phyloP scores from a whole-genome alignment of 2,888 invertebrate species.

The Nephrotoma guestfalica region DNA sequence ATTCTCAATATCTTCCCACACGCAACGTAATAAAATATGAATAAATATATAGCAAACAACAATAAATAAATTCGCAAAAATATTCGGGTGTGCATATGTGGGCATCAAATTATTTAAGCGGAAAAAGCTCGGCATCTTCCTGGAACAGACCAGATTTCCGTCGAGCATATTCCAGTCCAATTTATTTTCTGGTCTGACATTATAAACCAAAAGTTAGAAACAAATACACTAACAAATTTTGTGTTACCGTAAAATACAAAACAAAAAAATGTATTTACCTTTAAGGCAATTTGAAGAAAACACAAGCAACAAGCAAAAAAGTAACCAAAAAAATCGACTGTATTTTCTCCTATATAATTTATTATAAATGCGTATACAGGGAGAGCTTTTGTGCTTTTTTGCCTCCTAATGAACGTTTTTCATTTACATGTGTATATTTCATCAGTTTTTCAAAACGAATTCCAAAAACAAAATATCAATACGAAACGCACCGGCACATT shows the following conservation, averaged over 20 bases:
- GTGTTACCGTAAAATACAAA: neutral
- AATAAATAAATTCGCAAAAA: neutral
- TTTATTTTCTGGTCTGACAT: neutral
- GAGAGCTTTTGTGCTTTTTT: neutral
- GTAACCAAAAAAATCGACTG: neutral
- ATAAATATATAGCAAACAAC: neutral
- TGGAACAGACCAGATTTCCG: neutral
- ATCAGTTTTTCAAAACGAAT: neutral
- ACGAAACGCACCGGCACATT: neutral
- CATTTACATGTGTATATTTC: neutral
- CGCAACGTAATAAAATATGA: neutral
- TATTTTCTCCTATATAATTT: neutral
- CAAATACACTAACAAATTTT: neutral
- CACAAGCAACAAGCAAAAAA: neutral
- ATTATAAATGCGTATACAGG: neutral
- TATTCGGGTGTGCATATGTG: neutral
- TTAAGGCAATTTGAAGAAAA: conserved; percentile 1
- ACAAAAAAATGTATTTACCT: conserved; percentile 1
- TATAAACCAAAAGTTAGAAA: neutral
- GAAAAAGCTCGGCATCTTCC: neutral
- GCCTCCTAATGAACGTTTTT: neutral
- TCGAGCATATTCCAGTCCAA: neutral
- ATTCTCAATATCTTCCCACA: neutral
- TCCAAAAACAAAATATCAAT: neutral
- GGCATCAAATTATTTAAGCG: neutral